Percentiles rank a stretch among this genome's conserved stretches.
These are phyloP conservation scores for Drosophila mauritiana DNA, from an alignment of 1,140 invertebrate species.

Conservation along the genomic window DNA sequence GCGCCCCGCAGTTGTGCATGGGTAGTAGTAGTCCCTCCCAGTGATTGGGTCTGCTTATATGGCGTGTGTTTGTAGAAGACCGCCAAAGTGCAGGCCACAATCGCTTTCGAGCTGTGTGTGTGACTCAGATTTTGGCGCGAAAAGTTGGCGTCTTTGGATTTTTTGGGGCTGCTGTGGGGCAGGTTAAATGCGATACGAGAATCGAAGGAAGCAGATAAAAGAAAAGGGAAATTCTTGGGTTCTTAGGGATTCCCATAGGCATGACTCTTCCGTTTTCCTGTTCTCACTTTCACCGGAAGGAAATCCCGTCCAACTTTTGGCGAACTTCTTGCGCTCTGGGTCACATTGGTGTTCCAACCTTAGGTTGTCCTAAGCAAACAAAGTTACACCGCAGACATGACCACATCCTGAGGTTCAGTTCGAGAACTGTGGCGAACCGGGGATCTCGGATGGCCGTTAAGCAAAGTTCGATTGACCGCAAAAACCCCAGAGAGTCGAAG, in stretches of 20 bases:
- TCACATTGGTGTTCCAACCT: neutral
- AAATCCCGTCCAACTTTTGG: conserved; percentile 36
- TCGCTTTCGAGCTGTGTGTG: conserved; percentile 47
- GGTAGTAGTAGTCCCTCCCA: neutral
- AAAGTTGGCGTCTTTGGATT: conserved; percentile 69
- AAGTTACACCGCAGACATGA: conserved; percentile 17
- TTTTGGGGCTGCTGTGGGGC: conserved; percentile 57
- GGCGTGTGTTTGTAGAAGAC: conserved; percentile 38
- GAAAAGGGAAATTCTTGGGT: conserved; percentile 2
- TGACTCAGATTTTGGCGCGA: conserved; percentile 80
- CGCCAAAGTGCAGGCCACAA: conserved; percentile 55
- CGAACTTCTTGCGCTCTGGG: conserved; percentile 14
- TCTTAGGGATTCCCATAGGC: conserved; percentile 20
- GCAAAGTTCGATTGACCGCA: conserved; percentile 78
- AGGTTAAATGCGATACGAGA: conserved; percentile 30
- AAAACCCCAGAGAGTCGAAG: conserved; percentile 23
- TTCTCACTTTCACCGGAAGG: conserved; percentile 51
- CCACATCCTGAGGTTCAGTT: conserved; percentile 58
- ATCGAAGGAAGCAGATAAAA: neutral
- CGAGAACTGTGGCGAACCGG: conserved; percentile 10
- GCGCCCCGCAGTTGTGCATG: conserved; percentile 7
- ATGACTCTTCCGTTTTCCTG: conserved; percentile 56
- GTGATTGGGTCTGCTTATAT: conserved; percentile 31
- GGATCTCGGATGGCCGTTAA: conserved; percentile 58
- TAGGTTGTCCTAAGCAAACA: conserved; percentile 53